Base-by-base conservation (phyloP, 2,888 invertebrate species). In the Hypomecis atomaria region DNA sequence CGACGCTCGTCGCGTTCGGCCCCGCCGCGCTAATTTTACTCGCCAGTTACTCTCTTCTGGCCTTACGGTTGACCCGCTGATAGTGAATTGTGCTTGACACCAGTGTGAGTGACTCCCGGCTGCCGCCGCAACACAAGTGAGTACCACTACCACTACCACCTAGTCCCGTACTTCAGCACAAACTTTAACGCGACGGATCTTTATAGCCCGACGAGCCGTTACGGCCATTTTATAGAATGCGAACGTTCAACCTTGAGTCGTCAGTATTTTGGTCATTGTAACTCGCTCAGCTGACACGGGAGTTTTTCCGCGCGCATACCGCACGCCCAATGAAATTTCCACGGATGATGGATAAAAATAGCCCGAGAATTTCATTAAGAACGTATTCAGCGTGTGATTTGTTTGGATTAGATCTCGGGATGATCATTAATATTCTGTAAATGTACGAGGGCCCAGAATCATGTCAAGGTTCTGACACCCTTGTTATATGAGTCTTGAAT, bases 141-240 rank as follows among this genome's bases (percentile, higher is more conserved):
- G 90, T 89, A 84, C 72, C 63, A 2, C 38, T 11, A 9, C 11
- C n/a, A n/a, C n/a, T n/a, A 23, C 44, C 33, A 49, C 38, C n/a
- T n/a, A n/a, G 13, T 44, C 43, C 40, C 50, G 61, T 68, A 71
- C 66, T 66, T 75, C 62, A 59, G 44, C 62, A 67, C 72, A 70
- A 77, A 82, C 76, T 82, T 83, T 79, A 73, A 77, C 79, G 75
- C 76, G 76, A 78, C 77, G 75, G 79, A 75, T 87, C 84, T 85
- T 84, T 82, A 86, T 84, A 81, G 84, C 74, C 77, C 78, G 78
- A 73, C 81, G 84, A 79, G 74, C 74, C 74, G 78, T 77, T 87
- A 86, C 90, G 88, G 89, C 89, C 88, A 90, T 89, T 89, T 90
- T 89, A 89, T 85, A 84, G 81, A 81, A 84, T 84, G 78, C 78